Conservation (phyloP, 2,113 vertebrate genomes). For the Trogon surrucura region DNA sequence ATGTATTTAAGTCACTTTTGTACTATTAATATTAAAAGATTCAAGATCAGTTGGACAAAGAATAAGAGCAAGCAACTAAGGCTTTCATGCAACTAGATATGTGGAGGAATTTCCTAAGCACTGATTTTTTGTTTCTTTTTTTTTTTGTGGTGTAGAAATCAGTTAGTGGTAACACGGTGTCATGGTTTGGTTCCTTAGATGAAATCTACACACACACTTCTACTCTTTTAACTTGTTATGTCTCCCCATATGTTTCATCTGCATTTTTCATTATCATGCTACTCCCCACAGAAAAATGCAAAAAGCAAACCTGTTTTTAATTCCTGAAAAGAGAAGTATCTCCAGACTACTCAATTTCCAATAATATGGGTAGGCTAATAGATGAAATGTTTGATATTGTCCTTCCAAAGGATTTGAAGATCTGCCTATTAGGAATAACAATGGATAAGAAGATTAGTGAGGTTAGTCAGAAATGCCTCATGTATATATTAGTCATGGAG, state of each 20-base stretch:
- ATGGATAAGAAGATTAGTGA: neutral
- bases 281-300: neutral
- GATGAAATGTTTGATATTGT: neutral
- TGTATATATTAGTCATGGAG: neutral
- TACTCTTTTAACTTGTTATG: neutral
- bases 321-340: neutral
- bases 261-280: neutral
- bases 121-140: neutral
- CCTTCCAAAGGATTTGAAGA: neutral
- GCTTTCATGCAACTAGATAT: neutral
- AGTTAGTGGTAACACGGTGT: fast-evolving
- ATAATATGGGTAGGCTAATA: neutral
- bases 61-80: neutral
- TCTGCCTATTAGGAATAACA: neutral
- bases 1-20: neutral
- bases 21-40: neutral
- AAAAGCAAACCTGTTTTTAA: neutral
- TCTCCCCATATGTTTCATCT: neutral
- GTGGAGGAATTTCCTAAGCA: neutral
- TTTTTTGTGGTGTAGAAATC: neutral
- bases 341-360: neutral
- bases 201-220: neutral
- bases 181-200: neutral
- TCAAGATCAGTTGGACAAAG: neutral
- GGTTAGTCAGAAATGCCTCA: neutral